These are phyloP conservation scores for Odocoileus hemionus DNA, from an alignment of 2,113 vertebrate genomes.

Conservation along the genomic window DNA sequence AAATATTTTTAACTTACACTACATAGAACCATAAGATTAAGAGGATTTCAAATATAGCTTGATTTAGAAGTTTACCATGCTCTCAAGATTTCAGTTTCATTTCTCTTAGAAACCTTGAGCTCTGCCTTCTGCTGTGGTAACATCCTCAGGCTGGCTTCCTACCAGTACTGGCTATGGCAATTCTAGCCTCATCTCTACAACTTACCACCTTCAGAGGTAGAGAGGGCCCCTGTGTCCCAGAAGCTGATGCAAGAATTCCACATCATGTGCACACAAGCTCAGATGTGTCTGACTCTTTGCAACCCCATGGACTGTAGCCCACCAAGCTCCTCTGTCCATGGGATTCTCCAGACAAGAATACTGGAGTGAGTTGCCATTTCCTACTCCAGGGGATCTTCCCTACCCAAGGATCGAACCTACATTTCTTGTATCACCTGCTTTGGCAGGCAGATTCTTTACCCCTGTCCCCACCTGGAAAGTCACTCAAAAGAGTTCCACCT, in stretches of 20 bases:
- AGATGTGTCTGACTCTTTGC: neutral
- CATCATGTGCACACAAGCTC: neutral
- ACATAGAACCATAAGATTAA: neutral
- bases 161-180: neutral
- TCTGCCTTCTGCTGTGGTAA: neutral
- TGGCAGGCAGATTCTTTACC: neutral
- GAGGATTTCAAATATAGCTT: neutral
- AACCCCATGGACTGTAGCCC: neutral
- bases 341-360: neutral
- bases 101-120: neutral
- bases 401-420: neutral
- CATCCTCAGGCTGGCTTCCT: neutral
- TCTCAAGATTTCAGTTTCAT: neutral
- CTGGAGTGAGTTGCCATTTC: neutral
- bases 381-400: neutral
- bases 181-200: neutral
- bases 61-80: neutral
- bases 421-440: neutral
- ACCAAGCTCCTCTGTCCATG: neutral
- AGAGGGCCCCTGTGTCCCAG: accelerated
- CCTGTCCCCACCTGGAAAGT: neutral
- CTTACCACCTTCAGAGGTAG: neutral
- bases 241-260: neutral
- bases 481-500: neutral
- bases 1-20: neutral